Conservation (phyloP, 2,113 vertebrate species). For the Phoenicopterus ruber region DNA sequence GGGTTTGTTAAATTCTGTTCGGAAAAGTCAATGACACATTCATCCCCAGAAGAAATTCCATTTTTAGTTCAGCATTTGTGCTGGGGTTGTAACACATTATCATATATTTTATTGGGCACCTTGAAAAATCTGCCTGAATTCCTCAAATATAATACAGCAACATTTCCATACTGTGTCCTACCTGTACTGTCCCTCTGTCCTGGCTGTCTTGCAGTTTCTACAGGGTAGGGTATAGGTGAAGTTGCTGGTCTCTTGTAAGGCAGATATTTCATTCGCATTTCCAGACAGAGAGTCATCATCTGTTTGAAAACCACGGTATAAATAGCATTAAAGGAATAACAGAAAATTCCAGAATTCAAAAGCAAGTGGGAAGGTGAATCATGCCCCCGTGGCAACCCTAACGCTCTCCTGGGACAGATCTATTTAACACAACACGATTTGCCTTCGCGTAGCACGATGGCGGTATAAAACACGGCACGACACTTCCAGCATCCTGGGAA, state of each 20-base stretch:
- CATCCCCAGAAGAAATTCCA: neutral
- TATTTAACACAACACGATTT: rapidly evolving
- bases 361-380: neutral
- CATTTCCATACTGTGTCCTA: neutral
- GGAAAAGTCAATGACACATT: neutral
- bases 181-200: neutral
- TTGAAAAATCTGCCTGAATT: neutral
- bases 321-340: neutral
- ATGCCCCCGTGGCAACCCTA: neutral
- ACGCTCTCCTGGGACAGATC: neutral
- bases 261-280: neutral
- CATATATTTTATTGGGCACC: neutral
- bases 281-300: neutral
- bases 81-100: neutral
- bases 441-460: neutral
- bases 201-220: neutral
- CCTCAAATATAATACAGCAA: neutral
- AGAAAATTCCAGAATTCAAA: neutral
- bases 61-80: neutral
- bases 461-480: neutral
- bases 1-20: neutral
- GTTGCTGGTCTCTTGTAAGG: neutral
- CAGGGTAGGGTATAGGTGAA: neutral
- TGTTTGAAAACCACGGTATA: neutral
- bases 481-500: neutral